These are phyloP conservation scores for Parasteatoda tepidariorum DNA, from an alignment of 1,140 invertebrate species.

Conservation along the genomic window DNA sequence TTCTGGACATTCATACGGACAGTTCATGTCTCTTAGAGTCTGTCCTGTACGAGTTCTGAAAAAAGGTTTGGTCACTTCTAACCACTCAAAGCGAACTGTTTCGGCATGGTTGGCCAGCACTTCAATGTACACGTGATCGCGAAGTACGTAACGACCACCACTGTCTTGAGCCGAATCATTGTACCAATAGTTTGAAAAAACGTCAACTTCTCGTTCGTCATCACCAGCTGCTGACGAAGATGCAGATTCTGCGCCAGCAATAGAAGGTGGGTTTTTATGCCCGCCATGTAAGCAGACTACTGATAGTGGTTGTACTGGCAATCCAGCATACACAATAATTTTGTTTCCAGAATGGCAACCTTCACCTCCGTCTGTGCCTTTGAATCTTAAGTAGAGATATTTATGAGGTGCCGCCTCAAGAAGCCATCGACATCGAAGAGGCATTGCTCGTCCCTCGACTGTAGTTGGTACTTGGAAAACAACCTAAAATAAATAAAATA, in stretches of 20 bases:
- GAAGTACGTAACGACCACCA: constrained; percentile 7
- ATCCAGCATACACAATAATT: constrained; percentile 61
- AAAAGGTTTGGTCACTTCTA: constrained; percentile 78
- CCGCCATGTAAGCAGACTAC: constrained; percentile 60
- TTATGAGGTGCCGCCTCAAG: constrained; percentile 62
- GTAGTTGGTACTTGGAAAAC: constrained; percentile 51
- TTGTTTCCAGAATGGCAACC: constrained; percentile 53
- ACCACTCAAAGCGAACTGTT: constrained; percentile 82
- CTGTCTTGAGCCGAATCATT: constrained; percentile 47
- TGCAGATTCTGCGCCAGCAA: constrained; percentile 23
- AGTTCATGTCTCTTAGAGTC: constrained; percentile 73
- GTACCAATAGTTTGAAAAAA: constrained; percentile 62
- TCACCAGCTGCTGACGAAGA: constrained; percentile 3
- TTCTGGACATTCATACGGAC: constrained; percentile 83
- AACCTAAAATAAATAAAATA: constrained; percentile 26
- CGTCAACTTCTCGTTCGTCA: constrained; percentile 53
- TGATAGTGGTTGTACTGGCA: constrained; percentile 54
- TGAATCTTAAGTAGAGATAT: constrained; percentile 63
- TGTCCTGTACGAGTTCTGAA: constrained; percentile 67
- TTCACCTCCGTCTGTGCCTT: constrained; percentile 56
- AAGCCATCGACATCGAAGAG: constrained; percentile 62
- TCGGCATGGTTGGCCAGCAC: constrained; percentile 80
- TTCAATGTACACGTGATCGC: constrained; percentile 73
- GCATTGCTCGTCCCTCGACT: constrained; percentile 53
- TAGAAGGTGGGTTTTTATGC: constrained; percentile 18